Percentiles rank a stretch among this genome's conserved stretches.
Conservation (phyloP, 2,888 invertebrate genomes). For the Phengaris alcon region DNA sequence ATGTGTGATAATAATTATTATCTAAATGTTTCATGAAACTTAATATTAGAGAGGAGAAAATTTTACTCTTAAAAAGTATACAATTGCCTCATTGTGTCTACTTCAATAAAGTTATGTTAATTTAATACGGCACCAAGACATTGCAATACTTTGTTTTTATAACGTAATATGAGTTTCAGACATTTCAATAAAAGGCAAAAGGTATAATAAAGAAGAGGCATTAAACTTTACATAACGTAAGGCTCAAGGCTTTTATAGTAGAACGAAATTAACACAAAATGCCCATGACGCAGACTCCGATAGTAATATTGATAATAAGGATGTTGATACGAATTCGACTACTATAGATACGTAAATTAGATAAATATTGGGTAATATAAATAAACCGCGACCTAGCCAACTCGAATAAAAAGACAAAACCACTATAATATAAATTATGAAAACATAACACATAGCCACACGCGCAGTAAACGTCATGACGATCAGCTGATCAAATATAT, state of each 20-base stretch:
- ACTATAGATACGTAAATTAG: conserved; percentile 49
- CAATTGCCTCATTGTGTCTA: neutral
- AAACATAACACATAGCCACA: conserved; percentile 68
- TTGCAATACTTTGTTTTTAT: neutral
- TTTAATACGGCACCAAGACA: neutral
- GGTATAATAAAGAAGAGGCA: neutral
- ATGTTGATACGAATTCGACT: conserved; percentile 42
- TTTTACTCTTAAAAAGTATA: neutral
- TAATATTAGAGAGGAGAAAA: neutral
- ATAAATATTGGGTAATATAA: conserved; percentile 69
- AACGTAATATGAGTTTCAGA: conserved; percentile 7
- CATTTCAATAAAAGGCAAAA: conserved; percentile 4
- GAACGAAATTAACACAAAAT: neutral
- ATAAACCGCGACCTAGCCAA: conserved; percentile 74
- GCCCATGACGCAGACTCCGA: neutral
- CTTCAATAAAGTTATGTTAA: conserved; percentile 14
- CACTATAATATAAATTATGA: conserved; percentile 75
- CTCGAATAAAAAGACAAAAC: conserved; percentile 61
- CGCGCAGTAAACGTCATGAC: conserved; percentile 75
- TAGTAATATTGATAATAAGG: conserved; percentile 26
- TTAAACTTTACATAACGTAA: neutral
- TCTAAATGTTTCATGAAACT: neutral
- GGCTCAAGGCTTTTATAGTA: neutral
- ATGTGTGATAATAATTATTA: neutral
- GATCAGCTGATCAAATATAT: conserved; percentile 80